Conservation (phyloP, 2,797 vertebrate species). For the Catharus ustulatus region DNA sequence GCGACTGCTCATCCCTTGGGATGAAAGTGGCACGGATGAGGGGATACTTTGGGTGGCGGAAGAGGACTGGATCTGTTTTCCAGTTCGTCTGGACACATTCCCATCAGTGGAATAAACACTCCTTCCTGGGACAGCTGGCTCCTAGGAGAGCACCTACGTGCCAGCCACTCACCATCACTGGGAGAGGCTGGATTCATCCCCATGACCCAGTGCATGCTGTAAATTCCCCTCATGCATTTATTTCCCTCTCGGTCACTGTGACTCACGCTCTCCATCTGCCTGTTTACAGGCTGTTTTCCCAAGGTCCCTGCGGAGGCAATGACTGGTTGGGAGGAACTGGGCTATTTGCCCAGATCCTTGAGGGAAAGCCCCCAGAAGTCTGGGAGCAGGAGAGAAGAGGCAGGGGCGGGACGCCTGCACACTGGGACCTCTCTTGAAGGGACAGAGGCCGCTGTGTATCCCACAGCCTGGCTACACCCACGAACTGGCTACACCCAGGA, state of each 20-base stretch:
- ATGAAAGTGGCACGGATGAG: not conserved
- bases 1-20: not conserved
- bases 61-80: not conserved
- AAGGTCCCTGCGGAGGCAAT: not conserved
- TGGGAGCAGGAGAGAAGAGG: not conserved
- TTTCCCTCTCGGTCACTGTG: conserved; percentile 37
- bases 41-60: not conserved
- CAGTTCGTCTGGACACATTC: not conserved
- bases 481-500: not conserved
- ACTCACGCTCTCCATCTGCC: conserved; percentile 52
- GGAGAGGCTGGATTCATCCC: not conserved
- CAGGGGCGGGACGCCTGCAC: fast-evolving
- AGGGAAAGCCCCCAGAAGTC: conserved; percentile 2
- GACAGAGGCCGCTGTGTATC: not conserved
- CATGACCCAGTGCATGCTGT: not conserved
- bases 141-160: not conserved
- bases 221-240: conserved; percentile 30
- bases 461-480: not conserved
- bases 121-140: not conserved
- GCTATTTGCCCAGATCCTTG: not conserved
- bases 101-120: not conserved
- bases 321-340: not conserved
- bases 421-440: not conserved
- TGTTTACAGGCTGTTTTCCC: conserved; percentile 55
- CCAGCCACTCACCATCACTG: not conserved